Evolutionary conservation across 2,888 invertebrate species (phyloP).

Genomic region (Lacanobia oleracea): DNA sequence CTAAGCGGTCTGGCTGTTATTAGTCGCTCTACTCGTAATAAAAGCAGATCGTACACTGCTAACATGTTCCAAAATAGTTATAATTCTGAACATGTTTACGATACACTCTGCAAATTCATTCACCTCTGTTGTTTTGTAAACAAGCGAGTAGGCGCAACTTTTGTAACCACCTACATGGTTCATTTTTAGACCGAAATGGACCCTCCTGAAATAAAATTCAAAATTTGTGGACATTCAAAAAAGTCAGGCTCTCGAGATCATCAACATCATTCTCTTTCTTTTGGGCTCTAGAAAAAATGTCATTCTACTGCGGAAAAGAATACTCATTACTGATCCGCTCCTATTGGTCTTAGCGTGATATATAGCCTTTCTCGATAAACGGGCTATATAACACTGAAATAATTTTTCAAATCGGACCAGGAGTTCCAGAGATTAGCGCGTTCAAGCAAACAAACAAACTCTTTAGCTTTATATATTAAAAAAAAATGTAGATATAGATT

Average conservation of each 20-base stretch:
- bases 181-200: conserved; percentile 22
- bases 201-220: conserved; percentile 1
- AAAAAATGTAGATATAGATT: too few species aligned
- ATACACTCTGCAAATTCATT: conserved; percentile 59
- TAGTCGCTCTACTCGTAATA: conserved; percentile 66
- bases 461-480: too few species aligned
- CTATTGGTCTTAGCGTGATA: too few species aligned
- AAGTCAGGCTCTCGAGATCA: conserved; percentile 11
- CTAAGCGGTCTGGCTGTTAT: conserved; percentile 71
- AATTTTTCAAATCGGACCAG: too few species aligned
- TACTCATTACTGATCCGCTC: too few species aligned
- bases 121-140: conserved; percentile 61
- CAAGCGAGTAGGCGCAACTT: conserved; percentile 37
- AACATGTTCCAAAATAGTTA: conserved; percentile 65
- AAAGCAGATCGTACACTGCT: conserved; percentile 70
- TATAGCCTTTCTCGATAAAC: too few species aligned
- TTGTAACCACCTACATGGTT: conserved; percentile 7
- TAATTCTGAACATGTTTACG: conserved; percentile 59
- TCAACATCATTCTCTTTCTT: not conserved
- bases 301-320: too few species aligned
- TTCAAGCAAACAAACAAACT: too few species aligned
- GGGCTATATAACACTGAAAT: too few species aligned
- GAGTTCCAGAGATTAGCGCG: too few species aligned
- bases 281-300: not conserved
- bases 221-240: not conserved